Percentiles rank a stretch among this genome's conserved stretches.
phyloP scores from a whole-genome alignment of 1,140 invertebrate species.

The Rhopalosiphum padi region DNA sequence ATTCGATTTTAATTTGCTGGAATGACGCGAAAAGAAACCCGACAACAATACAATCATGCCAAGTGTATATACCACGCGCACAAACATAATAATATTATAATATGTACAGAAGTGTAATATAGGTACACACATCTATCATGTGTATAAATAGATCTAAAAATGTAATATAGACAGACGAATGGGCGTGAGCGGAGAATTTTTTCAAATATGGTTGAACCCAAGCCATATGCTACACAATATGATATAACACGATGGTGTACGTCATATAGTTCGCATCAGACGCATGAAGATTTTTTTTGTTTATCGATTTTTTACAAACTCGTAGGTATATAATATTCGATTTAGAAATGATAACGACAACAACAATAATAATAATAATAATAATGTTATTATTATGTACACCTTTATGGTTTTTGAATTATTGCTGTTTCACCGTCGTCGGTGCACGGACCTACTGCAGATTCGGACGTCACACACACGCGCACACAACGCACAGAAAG shows the following conservation, averaged over 20 bases:
- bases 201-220: not conserved
- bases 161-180: not conserved
- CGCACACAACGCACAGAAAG: not conserved
- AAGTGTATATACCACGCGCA: not conserved
- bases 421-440: not conserved
- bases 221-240: not conserved
- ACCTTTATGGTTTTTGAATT: not conserved
- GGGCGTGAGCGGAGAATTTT: not conserved
- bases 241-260: not conserved
- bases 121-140: no score
- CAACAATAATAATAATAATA: not conserved
- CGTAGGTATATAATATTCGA: not conserved
- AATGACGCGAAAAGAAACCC: not conserved
- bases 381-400: not conserved
- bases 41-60: not conserved
- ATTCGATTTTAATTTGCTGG: not conserved
- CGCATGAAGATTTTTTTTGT: not conserved
- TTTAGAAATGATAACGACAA: not conserved
- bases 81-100: not conserved
- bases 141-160: not conserved
- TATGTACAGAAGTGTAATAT: not conserved
- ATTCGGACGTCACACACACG: not conserved
- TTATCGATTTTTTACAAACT: not conserved
- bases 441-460: not conserved
- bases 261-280: not conserved